phyloP scores from a whole-genome alignment of 2,797 vertebrate genomes.

The Hyperoplus lanceolatus region DNA sequence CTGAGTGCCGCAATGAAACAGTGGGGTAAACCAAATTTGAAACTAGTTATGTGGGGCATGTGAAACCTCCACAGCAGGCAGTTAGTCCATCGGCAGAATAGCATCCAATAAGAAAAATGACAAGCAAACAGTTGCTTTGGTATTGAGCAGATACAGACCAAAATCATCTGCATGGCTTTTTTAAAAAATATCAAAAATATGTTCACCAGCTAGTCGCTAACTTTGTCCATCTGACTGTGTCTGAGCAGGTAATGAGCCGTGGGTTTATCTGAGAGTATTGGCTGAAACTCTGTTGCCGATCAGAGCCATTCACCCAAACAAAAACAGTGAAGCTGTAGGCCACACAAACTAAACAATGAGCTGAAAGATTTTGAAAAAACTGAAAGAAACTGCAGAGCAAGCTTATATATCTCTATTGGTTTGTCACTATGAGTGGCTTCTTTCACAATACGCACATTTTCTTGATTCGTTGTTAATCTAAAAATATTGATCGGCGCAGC shows the following conservation, averaged over 20 bases:
- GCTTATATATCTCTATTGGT: not conserved
- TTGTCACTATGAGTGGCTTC: not conserved
- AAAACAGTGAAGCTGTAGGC: no score
- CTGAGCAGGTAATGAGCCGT: no score
- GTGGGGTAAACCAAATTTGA: not conserved
- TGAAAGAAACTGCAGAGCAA: not conserved
- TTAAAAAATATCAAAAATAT: no score
- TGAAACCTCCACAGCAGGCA: not conserved
- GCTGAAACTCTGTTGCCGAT: no score
- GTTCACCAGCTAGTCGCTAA: no score
- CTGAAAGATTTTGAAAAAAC: not conserved
- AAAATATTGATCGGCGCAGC: no score
- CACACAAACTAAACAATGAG: not conserved
- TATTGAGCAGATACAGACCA: no score
- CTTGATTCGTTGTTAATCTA: not conserved
- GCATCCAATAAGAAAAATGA: not conserved
- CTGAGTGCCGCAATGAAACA: not conserved
- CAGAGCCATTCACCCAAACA: no score
- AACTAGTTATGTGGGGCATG: not conserved
- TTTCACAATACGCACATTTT: not conserved
- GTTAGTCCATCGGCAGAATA: not conserved
- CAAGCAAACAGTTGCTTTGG: not conserved
- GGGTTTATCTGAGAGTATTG: no score
- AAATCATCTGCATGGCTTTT: no score
- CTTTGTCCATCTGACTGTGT: no score